Base-by-base conservation (phyloP, 2,797 vertebrate species). In the Crocodylus rhombifer region DNA sequence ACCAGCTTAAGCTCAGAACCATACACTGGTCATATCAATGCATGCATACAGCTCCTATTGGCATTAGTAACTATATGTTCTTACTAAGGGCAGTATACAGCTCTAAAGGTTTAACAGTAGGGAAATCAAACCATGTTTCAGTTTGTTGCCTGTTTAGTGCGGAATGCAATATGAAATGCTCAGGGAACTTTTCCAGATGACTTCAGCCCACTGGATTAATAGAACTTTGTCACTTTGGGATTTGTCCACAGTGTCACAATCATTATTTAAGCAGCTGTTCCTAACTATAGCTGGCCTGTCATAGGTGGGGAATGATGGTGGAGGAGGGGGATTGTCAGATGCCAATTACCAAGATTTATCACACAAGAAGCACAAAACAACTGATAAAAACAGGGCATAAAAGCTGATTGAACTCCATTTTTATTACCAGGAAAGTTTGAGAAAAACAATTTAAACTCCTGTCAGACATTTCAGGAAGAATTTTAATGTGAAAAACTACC, bases 271-370 rank as follows among this genome's bases (percentile, higher is more conserved):
- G 17, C 95, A 97, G 97, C 96, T 98, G 96, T 92, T 96, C 96
- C 97, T 96, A 97, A 95, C 76, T 95, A 97, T 93, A 97, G 95
- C n/a, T 88, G 87, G 64, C 86, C 91, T 95, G 96, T 97, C 95
- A 97, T 28, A 86, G 61, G 63, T 87, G 30, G 87, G 87, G 82
- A 95, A 96, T 74, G 89, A 91, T 5, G 7, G 83, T 23, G 60
- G 23, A 69, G 61, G 30, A 92, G 74, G 82, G 17, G 42, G 28
- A 60, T 42, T 51, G 71, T 91, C 42, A 77, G 64, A 86, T 86
- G 83, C 33, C 92, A 94, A 91, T 84, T 94, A 85, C 23, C 87
- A 33, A 5, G 1, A 85, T 85, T 82, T 83, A 82, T 63, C 61
- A 60, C 2, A 63, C 2, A 64, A 73, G 28, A 67, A 88, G 4